Conservation (phyloP, 2,797 vertebrate species). For the Salmo trutta region DNA sequence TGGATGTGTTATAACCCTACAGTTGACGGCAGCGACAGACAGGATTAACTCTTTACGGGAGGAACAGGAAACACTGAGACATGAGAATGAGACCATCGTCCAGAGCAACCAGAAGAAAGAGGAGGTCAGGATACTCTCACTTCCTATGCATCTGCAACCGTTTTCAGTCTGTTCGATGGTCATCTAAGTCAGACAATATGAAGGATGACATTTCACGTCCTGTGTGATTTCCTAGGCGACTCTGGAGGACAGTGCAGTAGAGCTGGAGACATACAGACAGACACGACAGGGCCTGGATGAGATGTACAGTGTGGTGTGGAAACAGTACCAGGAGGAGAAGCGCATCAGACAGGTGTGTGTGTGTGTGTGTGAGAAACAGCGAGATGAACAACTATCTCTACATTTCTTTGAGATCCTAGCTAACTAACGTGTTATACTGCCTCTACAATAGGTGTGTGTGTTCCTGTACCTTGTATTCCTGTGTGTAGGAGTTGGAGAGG, state of each 20-base stretch:
- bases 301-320: slow-evolving; percentile 98
- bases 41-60: slow-evolving; percentile 89
- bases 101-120: slow-evolving; percentile 90
- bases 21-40: slow-evolving; percentile 94
- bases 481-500: slow-evolving; percentile 87
- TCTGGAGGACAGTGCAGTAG: slow-evolving; percentile 91
- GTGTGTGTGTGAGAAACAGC: background rate
- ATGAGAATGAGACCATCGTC: slow-evolving; percentile 85
- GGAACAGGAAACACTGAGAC: slow-evolving; percentile 85
- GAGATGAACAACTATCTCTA: background rate
- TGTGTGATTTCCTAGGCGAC: slow-evolving; percentile 76
- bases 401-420: background rate
- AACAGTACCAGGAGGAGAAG: slow-evolving; percentile 93
- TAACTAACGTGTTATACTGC: background rate
- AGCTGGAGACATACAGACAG: slow-evolving; percentile 96
- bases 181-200: background rate
- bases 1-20: slow-evolving; percentile 27
- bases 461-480: background rate
- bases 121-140: slow-evolving; percentile 77
- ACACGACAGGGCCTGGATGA: slow-evolving; percentile 94
- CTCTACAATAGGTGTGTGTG: too few species aligned
- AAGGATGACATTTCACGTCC: background rate
- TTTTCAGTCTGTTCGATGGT: background rate
- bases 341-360: slow-evolving; percentile 84
- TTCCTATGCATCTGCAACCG: background rate